Evolutionary conservation across 1,140 invertebrate genomes (phyloP).

Genomic region (Brachionus koreanus): DNA sequence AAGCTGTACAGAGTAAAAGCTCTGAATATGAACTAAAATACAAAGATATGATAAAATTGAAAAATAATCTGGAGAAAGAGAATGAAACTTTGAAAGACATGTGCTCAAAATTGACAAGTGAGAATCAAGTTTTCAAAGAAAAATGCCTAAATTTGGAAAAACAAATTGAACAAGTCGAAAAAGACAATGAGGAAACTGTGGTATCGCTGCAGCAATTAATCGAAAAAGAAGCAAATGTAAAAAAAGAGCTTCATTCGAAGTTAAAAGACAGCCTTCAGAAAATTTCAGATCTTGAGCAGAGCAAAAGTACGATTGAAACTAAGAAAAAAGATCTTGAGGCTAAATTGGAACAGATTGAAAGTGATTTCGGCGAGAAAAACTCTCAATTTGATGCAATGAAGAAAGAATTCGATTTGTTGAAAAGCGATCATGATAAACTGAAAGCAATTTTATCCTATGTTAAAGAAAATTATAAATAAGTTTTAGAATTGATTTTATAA

Average conservation of each 20-base stretch:
- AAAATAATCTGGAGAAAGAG: background rate
- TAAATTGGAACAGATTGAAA: background rate
- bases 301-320: background rate
- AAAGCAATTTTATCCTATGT: slow-evolving; percentile 41
- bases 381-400: background rate
- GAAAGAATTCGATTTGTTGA: background rate
- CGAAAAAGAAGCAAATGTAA: background rate
- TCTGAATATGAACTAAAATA: slow-evolving; percentile 19
- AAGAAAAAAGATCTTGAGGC: background rate
- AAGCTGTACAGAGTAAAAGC: background rate
- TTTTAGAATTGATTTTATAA: background rate
- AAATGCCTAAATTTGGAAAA: slow-evolving; percentile 29
- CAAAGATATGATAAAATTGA: slow-evolving; percentile 18
- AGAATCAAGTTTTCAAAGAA: slow-evolving; percentile 14
- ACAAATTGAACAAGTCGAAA: slow-evolving; percentile 20
- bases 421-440: slow-evolving; percentile 9
- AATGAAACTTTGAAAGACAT: slow-evolving; percentile 20
- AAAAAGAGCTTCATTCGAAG: slow-evolving; percentile 36
- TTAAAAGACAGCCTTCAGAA: slow-evolving; percentile 33
- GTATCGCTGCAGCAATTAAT: slow-evolving; percentile 5
- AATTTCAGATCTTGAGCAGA: background rate
- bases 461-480: slow-evolving; percentile 40
- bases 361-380: slow-evolving; percentile 10
- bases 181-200: slow-evolving; percentile 26
- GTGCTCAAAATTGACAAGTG: background rate